Evolutionary conservation across 2,888 invertebrate species (phyloP).

Genomic region (Yponomeuta evonymella): DNA sequence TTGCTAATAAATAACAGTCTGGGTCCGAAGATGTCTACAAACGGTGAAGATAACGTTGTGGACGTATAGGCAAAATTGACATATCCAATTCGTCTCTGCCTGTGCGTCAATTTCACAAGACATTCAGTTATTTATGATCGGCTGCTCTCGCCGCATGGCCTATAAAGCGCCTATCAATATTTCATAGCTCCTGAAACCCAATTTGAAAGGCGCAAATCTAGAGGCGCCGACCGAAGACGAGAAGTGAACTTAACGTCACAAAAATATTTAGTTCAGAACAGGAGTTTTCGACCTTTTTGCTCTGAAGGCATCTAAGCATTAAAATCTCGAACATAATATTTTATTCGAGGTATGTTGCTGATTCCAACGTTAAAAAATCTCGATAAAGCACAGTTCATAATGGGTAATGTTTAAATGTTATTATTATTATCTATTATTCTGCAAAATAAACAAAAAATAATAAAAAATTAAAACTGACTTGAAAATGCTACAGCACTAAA

Average conservation of each 20-base stretch:
- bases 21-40: conserved; percentile 1
- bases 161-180: conserved; percentile 44
- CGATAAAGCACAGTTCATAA: too few relatives aligned
- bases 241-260: background rate
- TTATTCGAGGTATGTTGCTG: too few relatives aligned
- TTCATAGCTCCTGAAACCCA: conserved; percentile 45
- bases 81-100: conserved; percentile 3
- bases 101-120: conserved; percentile 7
- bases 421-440: too few relatives aligned
- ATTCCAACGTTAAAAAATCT: too few relatives aligned
- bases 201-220: conserved; percentile 33
- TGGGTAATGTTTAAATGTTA: too few relatives aligned
- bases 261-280: conserved; percentile 21
- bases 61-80: conserved; percentile 7
- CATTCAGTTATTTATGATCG: conserved; percentile 16
- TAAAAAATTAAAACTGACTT: too few relatives aligned
- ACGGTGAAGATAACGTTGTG: background rate
- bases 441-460: too few relatives aligned
- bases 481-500: too few relatives aligned
- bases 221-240: background rate
- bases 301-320: too few relatives aligned
- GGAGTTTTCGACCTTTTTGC: background rate
- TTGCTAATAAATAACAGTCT: background rate
- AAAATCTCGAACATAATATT: too few relatives aligned
- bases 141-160: conserved; percentile 16